Evolutionary conservation across 2,888 invertebrate genomes (phyloP).

Genomic region (Sclerodermus sp.): DNA sequence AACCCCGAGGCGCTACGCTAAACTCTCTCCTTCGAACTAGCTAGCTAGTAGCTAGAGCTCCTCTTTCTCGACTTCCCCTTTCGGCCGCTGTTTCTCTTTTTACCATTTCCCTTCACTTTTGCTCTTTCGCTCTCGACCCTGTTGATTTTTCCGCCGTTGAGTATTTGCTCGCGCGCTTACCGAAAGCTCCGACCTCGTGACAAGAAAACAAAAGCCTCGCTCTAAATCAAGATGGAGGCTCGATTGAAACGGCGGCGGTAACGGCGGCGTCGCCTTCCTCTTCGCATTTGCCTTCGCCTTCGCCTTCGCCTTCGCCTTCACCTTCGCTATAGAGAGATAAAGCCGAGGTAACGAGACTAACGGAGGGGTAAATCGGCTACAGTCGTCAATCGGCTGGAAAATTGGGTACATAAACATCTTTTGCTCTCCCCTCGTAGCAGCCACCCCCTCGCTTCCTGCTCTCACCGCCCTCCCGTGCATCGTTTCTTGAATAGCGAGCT

Average conservation of each 20-base stretch:
- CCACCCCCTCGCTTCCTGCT: too few relatives aligned
- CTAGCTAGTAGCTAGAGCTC: too few relatives aligned
- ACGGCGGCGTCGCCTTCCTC: background rate
- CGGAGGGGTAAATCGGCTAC: constrained; percentile 20
- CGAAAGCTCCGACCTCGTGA: constrained; percentile 15
- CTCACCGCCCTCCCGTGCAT: too few relatives aligned
- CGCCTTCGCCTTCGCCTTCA: background rate
- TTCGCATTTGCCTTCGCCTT: background rate
- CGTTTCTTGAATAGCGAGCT: too few relatives aligned
- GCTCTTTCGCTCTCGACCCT: background rate
- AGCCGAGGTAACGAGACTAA: constrained; percentile 15
- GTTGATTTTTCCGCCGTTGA: constrained; percentile 15
- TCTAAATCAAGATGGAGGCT: constrained; percentile 23
- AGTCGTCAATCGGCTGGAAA: constrained; percentile 38
- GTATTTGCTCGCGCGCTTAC: constrained; percentile 23
- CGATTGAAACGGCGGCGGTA: background rate
- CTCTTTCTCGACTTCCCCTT: too few relatives aligned
- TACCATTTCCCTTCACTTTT: constrained; percentile 3
- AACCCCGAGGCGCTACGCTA: background rate
- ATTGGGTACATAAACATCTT: constrained; percentile 41
- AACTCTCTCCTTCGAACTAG: too few relatives aligned
- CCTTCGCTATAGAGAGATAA: constrained; percentile 14
- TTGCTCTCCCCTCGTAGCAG: constrained; percentile 4
- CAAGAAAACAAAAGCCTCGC: constrained; percentile 27
- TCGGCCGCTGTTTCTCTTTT: constrained; percentile 13